Conservation (phyloP, 2,888 invertebrate species). For the Zygogramma bicolorata region DNA sequence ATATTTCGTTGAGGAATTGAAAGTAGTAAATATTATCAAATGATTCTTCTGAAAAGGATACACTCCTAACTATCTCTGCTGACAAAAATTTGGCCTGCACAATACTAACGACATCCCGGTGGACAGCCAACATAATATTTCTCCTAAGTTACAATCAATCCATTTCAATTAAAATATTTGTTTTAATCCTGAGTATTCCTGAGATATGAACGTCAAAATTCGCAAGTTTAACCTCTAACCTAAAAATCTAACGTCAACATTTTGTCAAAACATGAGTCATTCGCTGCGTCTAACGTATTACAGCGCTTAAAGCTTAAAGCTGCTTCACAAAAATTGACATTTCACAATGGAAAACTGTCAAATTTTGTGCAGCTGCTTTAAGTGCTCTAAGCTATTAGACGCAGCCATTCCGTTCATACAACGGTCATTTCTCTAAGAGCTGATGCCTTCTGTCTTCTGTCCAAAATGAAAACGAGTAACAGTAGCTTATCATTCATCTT, state of each 20-base stretch:
- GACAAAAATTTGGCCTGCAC: conserved; percentile 72
- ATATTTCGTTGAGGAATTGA: conserved; percentile 51
- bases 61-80: conserved; percentile 71
- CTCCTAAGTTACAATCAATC: conserved; percentile 18
- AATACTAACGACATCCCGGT: conserved; percentile 65
- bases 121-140: conserved; percentile 56
- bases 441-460: too few relatives aligned
- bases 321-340: too few relatives aligned
- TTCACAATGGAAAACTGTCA: too few relatives aligned
- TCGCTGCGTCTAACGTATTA: too few relatives aligned
- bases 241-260: not conserved
- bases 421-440: too few relatives aligned
- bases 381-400: too few relatives aligned
- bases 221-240: not conserved
- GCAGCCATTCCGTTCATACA: too few relatives aligned
- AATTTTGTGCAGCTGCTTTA: too few relatives aligned
- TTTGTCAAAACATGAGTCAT: not conserved
- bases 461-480: too few relatives aligned
- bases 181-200: conserved; percentile 7
- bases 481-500: too few relatives aligned
- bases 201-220: not conserved
- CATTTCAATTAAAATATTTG: conserved; percentile 34
- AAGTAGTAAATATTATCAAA: not conserved
- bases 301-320: too few relatives aligned
- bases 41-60: conserved; percentile 66